A percentile compares a stretch with the other conserved stretches of the same genome.
phyloP scores from a whole-genome alignment of 2,797 vertebrate genomes.

The Eleutherodactylus coqui region DNA sequence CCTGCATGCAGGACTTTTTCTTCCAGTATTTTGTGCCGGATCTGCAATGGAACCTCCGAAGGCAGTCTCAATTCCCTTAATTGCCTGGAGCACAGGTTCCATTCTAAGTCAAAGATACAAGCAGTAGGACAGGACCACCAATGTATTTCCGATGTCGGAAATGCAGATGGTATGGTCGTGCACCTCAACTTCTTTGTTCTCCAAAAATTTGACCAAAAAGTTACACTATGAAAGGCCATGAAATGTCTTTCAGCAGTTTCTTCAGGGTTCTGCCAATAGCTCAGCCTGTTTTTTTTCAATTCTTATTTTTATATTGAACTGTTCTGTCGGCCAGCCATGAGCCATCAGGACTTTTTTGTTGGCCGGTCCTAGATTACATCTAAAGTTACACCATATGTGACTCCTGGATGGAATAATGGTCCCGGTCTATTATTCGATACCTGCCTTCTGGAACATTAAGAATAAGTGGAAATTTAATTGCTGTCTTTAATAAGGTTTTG shows the following conservation, averaged over 20 bases:
- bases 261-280: background rate
- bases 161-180: background rate
- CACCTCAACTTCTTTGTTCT: background rate
- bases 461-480: background rate
- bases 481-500: background rate
- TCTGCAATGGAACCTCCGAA: too few relatives aligned
- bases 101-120: too few relatives aligned
- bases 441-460: background rate
- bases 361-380: background rate
- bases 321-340: background rate
- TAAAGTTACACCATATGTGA: conserved; percentile 28
- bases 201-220: background rate
- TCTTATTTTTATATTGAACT: background rate
- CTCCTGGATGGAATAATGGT: background rate
- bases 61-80: too few relatives aligned
- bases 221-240: background rate
- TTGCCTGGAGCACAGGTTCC: too few relatives aligned
- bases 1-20: too few relatives aligned
- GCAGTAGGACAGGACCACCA: too few relatives aligned
- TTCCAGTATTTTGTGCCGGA: too few relatives aligned
- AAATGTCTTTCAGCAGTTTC: background rate
- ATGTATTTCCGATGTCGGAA: too few relatives aligned
- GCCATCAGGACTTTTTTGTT: background rate
- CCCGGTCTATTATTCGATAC: background rate
- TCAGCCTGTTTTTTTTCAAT: background rate